Percentiles rank a stretch among this genome's conserved stretches.
These are phyloP conservation scores for Prionailurus viverrinus DNA, from an alignment of 2,113 vertebrate species.

Conservation along the genomic window DNA sequence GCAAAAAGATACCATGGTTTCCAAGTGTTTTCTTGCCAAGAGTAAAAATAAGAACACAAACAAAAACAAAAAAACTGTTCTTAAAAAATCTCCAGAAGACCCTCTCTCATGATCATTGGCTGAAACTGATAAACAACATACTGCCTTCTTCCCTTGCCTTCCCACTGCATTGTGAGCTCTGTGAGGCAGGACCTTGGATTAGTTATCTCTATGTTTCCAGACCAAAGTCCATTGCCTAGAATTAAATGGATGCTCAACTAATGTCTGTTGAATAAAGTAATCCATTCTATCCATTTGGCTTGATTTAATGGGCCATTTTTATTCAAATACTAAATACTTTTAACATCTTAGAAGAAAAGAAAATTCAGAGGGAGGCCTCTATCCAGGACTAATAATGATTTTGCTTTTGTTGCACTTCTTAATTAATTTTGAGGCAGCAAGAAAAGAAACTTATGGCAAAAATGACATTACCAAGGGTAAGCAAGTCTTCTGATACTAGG, in stretches of 20 bases:
- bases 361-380: background rate
- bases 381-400: background rate
- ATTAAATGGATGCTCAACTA: background rate
- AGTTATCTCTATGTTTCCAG: background rate
- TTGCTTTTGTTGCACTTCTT: conserved; percentile 4
- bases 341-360: background rate
- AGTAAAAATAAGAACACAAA: background rate
- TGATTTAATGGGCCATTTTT: background rate
- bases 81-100: conserved; percentile 31
- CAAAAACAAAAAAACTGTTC: background rate
- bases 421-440: background rate
- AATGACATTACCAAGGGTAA: background rate
- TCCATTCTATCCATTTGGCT: background rate
- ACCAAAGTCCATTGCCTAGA: background rate
- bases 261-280: background rate
- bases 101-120: background rate
- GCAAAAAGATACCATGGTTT: background rate
- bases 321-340: conserved; percentile 27
- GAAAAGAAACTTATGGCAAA: background rate
- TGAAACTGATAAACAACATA: background rate
- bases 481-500: background rate
- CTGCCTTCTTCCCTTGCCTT: background rate
- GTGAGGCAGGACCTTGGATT: background rate
- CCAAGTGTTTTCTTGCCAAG: background rate
- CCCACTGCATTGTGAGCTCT: background rate